phyloP scores from a whole-genome alignment of 2,113 vertebrate species.

The Melierax canorus region DNA sequence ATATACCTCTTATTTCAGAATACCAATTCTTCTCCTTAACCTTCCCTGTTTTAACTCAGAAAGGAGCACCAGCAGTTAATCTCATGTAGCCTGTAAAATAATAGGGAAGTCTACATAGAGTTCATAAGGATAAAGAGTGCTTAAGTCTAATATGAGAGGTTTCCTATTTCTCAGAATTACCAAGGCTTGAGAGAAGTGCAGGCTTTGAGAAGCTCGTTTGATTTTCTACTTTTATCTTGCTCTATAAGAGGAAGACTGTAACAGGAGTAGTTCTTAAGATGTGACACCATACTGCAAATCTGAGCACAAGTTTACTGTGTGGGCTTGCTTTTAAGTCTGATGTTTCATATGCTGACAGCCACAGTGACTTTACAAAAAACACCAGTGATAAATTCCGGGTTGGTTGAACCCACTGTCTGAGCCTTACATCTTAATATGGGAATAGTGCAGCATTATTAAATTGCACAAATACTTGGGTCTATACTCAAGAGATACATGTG shows the following conservation, averaged over 20 bases:
- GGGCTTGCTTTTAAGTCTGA: constrained; percentile 4
- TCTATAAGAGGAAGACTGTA: neutral
- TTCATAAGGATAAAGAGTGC: neutral
- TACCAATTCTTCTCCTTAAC: neutral
- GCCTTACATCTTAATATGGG: neutral
- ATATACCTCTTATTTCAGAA: neutral
- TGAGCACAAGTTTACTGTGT: neutral
- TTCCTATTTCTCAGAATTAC: neutral
- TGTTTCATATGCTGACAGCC: constrained; percentile 24
- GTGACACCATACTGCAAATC: neutral
- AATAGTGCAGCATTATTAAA: neutral
- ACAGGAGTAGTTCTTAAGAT: neutral
- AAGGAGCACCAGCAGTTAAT: neutral
- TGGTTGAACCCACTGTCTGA: neutral
- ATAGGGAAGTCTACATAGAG: neutral
- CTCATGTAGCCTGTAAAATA: neutral
- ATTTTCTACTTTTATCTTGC: neutral
- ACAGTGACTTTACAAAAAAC: neutral
- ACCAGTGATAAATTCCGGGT: neutral
- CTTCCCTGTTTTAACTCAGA: neutral
- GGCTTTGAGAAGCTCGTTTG: neutral
- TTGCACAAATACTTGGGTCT: neutral
- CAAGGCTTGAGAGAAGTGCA: neutral
- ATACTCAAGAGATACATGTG: neutral
- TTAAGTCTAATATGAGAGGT: neutral